Base-by-base conservation (phyloP, 2,113 vertebrate genomes). In the Eulemur macaco region DNA sequence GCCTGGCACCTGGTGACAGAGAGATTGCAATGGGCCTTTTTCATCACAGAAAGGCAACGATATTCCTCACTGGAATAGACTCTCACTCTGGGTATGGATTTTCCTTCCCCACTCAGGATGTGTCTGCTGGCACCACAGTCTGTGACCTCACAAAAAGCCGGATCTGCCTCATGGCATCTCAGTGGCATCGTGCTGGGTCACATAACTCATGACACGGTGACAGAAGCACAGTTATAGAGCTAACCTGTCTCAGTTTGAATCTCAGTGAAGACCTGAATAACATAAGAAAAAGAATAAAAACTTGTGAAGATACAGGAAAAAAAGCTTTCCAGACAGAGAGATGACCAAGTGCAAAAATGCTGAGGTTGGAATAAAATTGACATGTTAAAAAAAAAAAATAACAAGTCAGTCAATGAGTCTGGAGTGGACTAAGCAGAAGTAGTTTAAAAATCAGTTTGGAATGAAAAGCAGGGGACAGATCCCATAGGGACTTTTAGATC, bases 111-210 rank as follows among this genome's bases (percentile, higher is more conserved):
- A 25, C 1, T 1, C 25, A 1, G 0, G 37, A 25, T 14, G n/a
- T 8, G 47, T 29, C 27, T 18, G 2, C 4, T 1, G 6, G 12
- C 31, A 9, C 18, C 1, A 1, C 13, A 9, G 1, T 5, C 29
- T 25, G 7, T 45, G 76, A 25, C 14, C 6, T 68, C 39, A 29
- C 4, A 25, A 9, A 71, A 27, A 58, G 14, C 15, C 8, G 29
- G 12, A 18, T 15, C 29, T 27, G 4, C 6, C 3, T 5, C 7
- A 1, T 2, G 20, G 12, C 29, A 3, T 13, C 31, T 14, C 25
- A 3, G 39, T 8, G 14, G 3, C 0, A 14, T 14, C 20, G 29
- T 42, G 42, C 18, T 0, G 39, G 8, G 17, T 9, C 2, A 9
- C 47, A 2, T 2, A 31, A 20, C 4, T 66, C n/a, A 17, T 21